A percentile compares a stretch with the other conserved stretches of the same genome.
phyloP scores from a whole-genome alignment of 2,113 vertebrate genomes.

The Numenius arquata region DNA sequence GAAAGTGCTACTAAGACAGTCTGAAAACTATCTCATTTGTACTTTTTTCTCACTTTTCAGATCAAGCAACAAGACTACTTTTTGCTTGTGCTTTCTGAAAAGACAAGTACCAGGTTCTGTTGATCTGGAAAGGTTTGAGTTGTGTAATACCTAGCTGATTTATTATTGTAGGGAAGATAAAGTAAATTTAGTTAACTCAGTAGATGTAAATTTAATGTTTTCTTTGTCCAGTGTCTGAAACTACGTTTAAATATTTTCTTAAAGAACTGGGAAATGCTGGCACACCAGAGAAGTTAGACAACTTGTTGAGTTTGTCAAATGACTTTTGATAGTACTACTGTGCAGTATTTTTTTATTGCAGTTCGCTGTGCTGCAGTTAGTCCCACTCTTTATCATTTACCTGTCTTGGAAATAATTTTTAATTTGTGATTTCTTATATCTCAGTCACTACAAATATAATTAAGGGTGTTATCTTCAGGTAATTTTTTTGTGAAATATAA shows the following conservation, averaged over 20 bases:
- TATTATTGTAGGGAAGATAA: background rate
- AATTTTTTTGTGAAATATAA: background rate
- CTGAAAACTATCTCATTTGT: background rate
- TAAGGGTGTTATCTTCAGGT: background rate
- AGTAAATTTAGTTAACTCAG: background rate
- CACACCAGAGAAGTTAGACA: background rate
- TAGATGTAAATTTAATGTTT: background rate
- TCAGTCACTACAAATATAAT: background rate
- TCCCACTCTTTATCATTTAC: background rate
- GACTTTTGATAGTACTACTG: background rate
- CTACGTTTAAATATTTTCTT: background rate
- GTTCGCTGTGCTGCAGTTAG: background rate
- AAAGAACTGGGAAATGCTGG: background rate
- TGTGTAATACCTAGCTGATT: background rate
- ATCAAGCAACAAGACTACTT: background rate
- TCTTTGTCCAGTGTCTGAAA: background rate
- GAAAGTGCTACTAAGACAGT: background rate
- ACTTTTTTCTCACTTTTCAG: background rate
- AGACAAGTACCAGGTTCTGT: background rate
- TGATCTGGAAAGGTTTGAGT: background rate
- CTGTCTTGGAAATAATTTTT: background rate
- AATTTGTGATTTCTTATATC: background rate
- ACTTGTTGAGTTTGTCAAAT: background rate
- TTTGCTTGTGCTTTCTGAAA: background rate
- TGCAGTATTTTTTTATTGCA: background rate